Evolutionary conservation across 2,113 vertebrate species (phyloP).

Genomic region (Hymenochirus boettgeri): DNA sequence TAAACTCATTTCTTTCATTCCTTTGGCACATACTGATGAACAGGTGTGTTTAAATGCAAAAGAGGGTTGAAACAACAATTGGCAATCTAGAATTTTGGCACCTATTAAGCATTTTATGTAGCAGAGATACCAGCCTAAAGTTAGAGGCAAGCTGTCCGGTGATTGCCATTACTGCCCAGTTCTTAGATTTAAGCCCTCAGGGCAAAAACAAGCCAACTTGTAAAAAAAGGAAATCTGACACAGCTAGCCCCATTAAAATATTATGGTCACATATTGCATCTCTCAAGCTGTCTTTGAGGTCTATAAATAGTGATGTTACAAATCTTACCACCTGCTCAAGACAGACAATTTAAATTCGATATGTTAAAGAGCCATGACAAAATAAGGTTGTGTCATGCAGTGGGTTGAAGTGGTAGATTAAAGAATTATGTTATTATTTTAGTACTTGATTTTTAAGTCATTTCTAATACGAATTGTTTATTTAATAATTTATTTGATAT

Average conservation of each 20-base stretch:
- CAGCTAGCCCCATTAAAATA: slow-evolving; percentile 27
- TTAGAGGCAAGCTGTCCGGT: slow-evolving; percentile 38
- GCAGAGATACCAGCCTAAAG: slow-evolving; percentile 34
- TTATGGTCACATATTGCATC: slow-evolving; percentile 36
- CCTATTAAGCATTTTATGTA: slow-evolving; percentile 18
- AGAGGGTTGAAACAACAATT: slow-evolving; percentile 31
- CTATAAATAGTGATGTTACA: slow-evolving; percentile 31
- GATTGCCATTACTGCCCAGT: slow-evolving; percentile 37
- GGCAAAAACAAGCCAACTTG: slow-evolving; percentile 25
- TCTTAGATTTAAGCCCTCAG: slow-evolving; percentile 21
- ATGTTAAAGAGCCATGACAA: no score
- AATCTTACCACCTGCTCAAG: slow-evolving; percentile 33
- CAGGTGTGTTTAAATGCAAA: slow-evolving; percentile 41
- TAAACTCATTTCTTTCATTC: slow-evolving; percentile 38
- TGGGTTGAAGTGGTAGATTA: no score
- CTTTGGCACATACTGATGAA: slow-evolving; percentile 34
- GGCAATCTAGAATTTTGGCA: slow-evolving; percentile 33
- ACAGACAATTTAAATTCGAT: no score
- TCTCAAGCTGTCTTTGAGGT: slow-evolving; percentile 36
- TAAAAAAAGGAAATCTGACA: slow-evolving; percentile 29
- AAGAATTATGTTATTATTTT: no score
- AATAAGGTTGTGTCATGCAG: no score
- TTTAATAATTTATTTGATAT: no score
- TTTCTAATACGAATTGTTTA: no score
- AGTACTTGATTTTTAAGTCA: no score